These are phyloP conservation scores for Anthophora plumipes DNA, from an alignment of 2,888 invertebrate species.

Conservation along the genomic window DNA sequence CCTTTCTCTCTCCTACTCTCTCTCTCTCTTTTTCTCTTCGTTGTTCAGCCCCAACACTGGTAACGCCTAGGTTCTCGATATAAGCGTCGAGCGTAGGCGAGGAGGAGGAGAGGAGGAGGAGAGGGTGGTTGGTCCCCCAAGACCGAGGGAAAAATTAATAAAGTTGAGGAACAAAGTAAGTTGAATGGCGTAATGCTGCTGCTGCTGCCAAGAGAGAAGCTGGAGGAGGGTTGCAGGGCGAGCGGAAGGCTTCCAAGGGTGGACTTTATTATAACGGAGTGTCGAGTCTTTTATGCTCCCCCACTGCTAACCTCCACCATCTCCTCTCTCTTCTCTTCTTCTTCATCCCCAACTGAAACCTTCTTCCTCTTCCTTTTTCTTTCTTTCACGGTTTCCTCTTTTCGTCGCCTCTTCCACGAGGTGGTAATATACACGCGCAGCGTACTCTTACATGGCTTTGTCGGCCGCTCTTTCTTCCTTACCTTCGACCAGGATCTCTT, in stretches of 20 bases:
- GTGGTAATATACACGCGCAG: constrained; percentile 73
- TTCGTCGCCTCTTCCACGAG: constrained; percentile 60
- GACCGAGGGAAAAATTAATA: constrained; percentile 85
- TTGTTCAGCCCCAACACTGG: constrained; percentile 23
- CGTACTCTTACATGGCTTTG: constrained; percentile 64
- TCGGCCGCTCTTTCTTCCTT: constrained; percentile 42
- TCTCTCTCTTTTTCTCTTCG: not conserved
- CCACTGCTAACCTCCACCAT: no score
- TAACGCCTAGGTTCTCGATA: constrained; percentile 69
- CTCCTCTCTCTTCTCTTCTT: constrained; percentile 64
- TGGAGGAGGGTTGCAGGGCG: constrained; percentile 50
- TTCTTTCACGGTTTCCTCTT: constrained; percentile 52
- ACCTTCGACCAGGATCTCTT: constrained; percentile 20
- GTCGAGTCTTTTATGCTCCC: constrained; percentile 84
- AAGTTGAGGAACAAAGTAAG: constrained; percentile 85
- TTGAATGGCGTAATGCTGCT: constrained; percentile 83
- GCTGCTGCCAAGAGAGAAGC: constrained; percentile 63
- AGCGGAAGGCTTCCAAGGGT: constrained; percentile 81
- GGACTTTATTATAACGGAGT: constrained; percentile 85
- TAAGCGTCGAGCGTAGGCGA: constrained; percentile 53
- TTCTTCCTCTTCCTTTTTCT: constrained; percentile 68
- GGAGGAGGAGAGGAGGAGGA: constrained; percentile 12
- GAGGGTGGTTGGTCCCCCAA: constrained; percentile 79
- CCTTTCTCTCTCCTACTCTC: constrained; percentile 24
- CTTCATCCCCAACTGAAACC: no score